Evolutionary conservation across 2,113 vertebrate species (phyloP), one percentile per base, ranked within the genome.

Genomic region (Nyctereutes procyonoides): DNA sequence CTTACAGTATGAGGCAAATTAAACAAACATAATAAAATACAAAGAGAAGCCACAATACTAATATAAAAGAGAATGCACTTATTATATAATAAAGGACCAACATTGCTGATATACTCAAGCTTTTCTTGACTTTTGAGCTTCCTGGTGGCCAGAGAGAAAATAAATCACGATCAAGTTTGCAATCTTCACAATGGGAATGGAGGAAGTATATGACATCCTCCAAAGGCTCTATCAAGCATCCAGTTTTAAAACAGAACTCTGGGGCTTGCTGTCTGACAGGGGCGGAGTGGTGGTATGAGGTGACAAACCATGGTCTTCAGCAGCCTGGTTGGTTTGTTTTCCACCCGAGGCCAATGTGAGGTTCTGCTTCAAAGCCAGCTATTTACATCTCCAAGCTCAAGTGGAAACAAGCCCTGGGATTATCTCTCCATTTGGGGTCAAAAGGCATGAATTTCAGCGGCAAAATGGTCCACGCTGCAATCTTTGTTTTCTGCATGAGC

Each of bases 401-500:
- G 98, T 98, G 97, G 98, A 98, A 96, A 98, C 95, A 96, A 98
- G 98, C 97, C 85, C 97, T 79, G 94, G 81, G 51, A 85, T 98
- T 97, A 88, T 82, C 97, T 97, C 97, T 97, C 97, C 97, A 85
- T 98, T 98, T 95, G 97, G 98, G 98, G 98, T 98, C 98, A 99
- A 98, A 98, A 98, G 98, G 97, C 98, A 97, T 97, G 98, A 97
- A 98, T 98, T 98, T 98, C 97, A 98, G 98, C 89, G 82, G 97
- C 98, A 98, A 97, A 98, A 98, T 97, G 98, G 98, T 97, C 98
- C 98, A 98, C 97, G 95, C 98, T 98, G 98, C 98, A 98, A 97
- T 96, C 96, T 98, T 97, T 51, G 77, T 63, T 82, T 99, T 99
- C 99, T 98, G 99, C 99, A 98, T 99, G 99, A 99, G 98, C 99